Percentiles rank a stretch among this genome's conserved stretches.
phyloP scores from a whole-genome alignment of 2,888 invertebrate genomes.

The Torymus tubicola region DNA sequence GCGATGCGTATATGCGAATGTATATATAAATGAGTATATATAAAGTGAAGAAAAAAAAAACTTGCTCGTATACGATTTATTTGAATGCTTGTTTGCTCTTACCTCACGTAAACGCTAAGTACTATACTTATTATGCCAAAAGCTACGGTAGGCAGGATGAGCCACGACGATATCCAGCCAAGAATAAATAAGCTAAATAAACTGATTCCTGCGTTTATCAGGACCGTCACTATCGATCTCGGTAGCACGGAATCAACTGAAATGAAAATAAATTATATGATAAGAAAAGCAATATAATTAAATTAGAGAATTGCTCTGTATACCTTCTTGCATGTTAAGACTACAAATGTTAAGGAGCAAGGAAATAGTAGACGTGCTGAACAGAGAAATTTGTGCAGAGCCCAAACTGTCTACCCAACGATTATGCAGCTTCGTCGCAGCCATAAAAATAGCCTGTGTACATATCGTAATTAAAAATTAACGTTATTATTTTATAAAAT shows the following conservation, averaged over 20 bases:
- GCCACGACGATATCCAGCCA: constrained; percentile 76
- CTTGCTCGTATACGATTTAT: not conserved
- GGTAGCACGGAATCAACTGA: constrained; percentile 79
- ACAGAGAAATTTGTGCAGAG: constrained; percentile 76
- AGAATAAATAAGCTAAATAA: constrained; percentile 76
- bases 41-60: not conserved
- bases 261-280: constrained; percentile 57
- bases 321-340: constrained; percentile 79
- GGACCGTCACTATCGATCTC: constrained; percentile 78
- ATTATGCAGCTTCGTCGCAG: constrained; percentile 78
- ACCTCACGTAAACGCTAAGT: constrained; percentile 73
- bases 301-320: constrained; percentile 38
- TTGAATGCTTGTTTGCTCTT: constrained; percentile 16
- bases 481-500: no score
- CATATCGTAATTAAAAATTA: not conserved
- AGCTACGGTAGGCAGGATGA: constrained; percentile 76
- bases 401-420: constrained; percentile 77
- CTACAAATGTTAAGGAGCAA: constrained; percentile 78
- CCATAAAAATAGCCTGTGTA: constrained; percentile 73
- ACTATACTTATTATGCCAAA: constrained; percentile 73
- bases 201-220: constrained; percentile 78
- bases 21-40: not conserved
- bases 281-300: not conserved
- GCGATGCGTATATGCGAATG: constrained; percentile 27
- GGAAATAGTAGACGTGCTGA: constrained; percentile 78